Conservation (phyloP, 2,888 invertebrate genomes). For the Eutolmus rufibarbis region DNA sequence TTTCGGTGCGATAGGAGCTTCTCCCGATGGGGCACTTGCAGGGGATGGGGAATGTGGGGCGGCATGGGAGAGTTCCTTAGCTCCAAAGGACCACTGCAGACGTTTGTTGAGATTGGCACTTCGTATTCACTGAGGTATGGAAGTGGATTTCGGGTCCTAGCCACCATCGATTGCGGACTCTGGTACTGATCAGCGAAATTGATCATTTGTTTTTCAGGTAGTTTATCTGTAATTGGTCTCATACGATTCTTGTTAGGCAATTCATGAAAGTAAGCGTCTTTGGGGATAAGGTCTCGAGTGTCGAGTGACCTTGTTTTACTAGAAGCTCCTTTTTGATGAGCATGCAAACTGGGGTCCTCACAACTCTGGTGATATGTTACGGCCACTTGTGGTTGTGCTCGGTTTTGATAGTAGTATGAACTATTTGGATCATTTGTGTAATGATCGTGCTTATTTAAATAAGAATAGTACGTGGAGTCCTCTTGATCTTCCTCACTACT, state of each 20-base stretch:
- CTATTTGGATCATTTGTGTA: neutral
- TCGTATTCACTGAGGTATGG: conserved; percentile 43
- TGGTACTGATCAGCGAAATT: conserved; percentile 39
- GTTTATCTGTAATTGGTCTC: conserved; percentile 45
- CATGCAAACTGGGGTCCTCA: neutral
- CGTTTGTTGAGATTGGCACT: neutral
- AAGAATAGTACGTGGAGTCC: conserved; percentile 53
- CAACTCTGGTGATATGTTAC: neutral
- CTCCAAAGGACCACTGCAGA: neutral
- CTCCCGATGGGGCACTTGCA: conserved; percentile 38
- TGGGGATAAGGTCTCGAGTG: conserved; percentile 63
- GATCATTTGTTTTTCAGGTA: conserved; percentile 47
- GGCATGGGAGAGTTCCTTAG: neutral
- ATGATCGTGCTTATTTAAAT: neutral
- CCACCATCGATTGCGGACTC: conserved; percentile 39
- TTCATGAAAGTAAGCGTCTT: conserved; percentile 71
- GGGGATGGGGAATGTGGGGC: neutral
- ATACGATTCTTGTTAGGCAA: conserved; percentile 63
- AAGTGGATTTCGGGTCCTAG: conserved; percentile 48
- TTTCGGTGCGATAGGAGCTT: conserved; percentile 49
- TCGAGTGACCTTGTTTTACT: conserved; percentile 45
- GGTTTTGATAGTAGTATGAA: conserved; percentile 40
- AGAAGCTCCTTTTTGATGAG: conserved; percentile 35
- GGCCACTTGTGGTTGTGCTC: conserved; percentile 50
- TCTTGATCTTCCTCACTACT: conserved; percentile 68